phyloP scores from a whole-genome alignment of 2,797 vertebrate genomes.

The Scleropages formosus region DNA sequence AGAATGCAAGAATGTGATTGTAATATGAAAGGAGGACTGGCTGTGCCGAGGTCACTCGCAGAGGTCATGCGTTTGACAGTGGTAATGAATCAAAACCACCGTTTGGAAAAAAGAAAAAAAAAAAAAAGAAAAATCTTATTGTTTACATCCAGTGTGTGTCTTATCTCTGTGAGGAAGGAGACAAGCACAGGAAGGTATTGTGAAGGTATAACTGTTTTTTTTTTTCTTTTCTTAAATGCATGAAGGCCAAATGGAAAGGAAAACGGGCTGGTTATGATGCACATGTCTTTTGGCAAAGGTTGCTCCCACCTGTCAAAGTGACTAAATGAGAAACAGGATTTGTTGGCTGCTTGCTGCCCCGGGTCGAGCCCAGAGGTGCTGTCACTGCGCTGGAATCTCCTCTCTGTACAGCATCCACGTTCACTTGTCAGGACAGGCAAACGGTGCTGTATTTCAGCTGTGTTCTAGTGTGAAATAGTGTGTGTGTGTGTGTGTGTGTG shows the following conservation, averaged over 20 bases:
- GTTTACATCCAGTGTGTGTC: neutral
- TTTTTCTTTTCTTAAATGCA: slow-evolving; percentile 24
- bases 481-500: neutral
- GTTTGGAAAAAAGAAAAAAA: too few relatives aligned
- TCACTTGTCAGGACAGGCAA: slow-evolving; percentile 45
- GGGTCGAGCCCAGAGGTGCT: slow-evolving; percentile 40
- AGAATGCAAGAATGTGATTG: slow-evolving; percentile 1
- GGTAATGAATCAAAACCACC: neutral
- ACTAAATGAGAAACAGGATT: slow-evolving; percentile 37
- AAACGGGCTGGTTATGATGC: slow-evolving; percentile 28
- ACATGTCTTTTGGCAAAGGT: slow-evolving; percentile 29
- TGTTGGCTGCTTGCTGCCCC: slow-evolving; percentile 21
- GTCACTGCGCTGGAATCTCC: slow-evolving; percentile 40
- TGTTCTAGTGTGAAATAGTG: neutral
- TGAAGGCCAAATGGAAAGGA: slow-evolving; percentile 18
- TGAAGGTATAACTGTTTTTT: slow-evolving; percentile 19
- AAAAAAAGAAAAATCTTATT: neutral
- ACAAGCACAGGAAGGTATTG: slow-evolving; percentile 15
- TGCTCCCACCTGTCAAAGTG: slow-evolving; percentile 37
- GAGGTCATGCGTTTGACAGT: neutral
- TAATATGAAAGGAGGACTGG: neutral
- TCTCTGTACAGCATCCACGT: slow-evolving; percentile 33
- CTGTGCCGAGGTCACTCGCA: neutral
- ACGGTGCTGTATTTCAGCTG: slow-evolving; percentile 22
- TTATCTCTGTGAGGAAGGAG: neutral